Evolutionary conservation across 30 jellyfish, hydroid and myxozoan genomes (phyloP).

Genomic region (Hydractinia echinata): DNA sequence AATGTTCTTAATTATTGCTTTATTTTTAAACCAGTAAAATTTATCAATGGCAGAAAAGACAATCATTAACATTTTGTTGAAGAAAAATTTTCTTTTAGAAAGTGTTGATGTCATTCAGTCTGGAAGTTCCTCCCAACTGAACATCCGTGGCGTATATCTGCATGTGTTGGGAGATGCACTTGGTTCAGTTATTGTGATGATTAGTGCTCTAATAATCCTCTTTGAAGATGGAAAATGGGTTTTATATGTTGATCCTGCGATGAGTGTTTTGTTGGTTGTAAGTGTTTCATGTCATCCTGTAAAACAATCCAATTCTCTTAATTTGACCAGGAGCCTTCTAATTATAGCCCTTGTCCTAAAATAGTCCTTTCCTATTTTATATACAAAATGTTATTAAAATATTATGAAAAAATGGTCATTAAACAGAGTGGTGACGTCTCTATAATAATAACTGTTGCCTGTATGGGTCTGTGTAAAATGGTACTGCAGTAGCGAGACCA

Average conservation of each 20-base stretch:
- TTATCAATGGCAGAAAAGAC: background rate
- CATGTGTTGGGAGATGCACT: slow-evolving; percentile 96
- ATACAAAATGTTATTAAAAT: too few species aligned
- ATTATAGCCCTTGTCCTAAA: too few species aligned
- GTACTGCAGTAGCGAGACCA: too few species aligned
- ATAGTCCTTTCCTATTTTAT: too few species aligned
- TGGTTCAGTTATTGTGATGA: slow-evolving; percentile 94
- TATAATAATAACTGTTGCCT: too few species aligned
- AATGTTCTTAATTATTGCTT: too few species aligned
- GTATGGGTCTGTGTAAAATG: too few species aligned
- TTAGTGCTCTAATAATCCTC: slow-evolving; percentile 83
- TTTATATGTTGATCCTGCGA: slow-evolving; percentile 85
- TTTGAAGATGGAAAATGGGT: slow-evolving; percentile 88
- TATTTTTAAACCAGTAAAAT: background rate
- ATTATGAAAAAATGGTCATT: too few species aligned
- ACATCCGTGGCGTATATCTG: slow-evolving; percentile 87
- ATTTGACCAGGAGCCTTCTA: too few species aligned
- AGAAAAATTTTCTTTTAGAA: background rate
- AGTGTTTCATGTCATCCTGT: background rate
- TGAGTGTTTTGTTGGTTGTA: slow-evolving; percentile 86
- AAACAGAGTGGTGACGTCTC: too few species aligned
- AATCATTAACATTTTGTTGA: background rate
- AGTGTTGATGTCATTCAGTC: background rate
- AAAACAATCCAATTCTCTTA: too few species aligned
- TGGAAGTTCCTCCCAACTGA: slow-evolving; percentile 71